These are phyloP conservation scores for Agapetus fuscipes DNA, from an alignment of 2,888 invertebrate genomes.

Conservation along the genomic window DNA sequence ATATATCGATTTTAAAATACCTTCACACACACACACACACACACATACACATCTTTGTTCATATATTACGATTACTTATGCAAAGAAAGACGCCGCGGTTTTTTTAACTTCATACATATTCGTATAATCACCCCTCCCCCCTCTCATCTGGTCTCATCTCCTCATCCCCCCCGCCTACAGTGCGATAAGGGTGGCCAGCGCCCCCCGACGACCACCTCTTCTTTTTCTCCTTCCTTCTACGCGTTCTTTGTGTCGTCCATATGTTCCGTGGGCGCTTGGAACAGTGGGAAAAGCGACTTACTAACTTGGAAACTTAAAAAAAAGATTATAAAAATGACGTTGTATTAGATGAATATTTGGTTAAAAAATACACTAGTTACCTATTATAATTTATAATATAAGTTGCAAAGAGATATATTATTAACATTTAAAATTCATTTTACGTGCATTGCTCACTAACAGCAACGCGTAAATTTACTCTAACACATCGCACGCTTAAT, in stretches of 20 bases:
- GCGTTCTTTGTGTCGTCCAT: conserved; percentile 13
- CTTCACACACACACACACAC: neutral
- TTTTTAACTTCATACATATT: conserved; percentile 36
- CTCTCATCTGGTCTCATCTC: conserved; percentile 21
- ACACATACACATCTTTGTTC: neutral
- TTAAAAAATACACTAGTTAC: no score
- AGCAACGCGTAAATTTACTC: no score
- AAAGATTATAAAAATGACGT: no score
- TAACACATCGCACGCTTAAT: no score
- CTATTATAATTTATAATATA: no score
- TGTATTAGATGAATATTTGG: no score
- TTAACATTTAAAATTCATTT: no score
- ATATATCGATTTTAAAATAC: no score
- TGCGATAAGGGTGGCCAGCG: neutral
- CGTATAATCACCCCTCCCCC: conserved; percentile 36
- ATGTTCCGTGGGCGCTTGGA: conserved; percentile 10
- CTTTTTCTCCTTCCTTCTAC: conserved; percentile 12
- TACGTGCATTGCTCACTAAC: no score
- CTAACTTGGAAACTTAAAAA: neutral
- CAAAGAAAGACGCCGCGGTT: conserved; percentile 23
- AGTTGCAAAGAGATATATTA: no score
- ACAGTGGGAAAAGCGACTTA: neutral
- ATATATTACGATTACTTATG: conserved; percentile 13
- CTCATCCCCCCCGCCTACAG: conserved; percentile 13
- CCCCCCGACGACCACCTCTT: conserved; percentile 18